These are phyloP conservation scores for Rhinoraja longicauda DNA, from an alignment of 2,797 vertebrate species.

Conservation along the genomic window DNA sequence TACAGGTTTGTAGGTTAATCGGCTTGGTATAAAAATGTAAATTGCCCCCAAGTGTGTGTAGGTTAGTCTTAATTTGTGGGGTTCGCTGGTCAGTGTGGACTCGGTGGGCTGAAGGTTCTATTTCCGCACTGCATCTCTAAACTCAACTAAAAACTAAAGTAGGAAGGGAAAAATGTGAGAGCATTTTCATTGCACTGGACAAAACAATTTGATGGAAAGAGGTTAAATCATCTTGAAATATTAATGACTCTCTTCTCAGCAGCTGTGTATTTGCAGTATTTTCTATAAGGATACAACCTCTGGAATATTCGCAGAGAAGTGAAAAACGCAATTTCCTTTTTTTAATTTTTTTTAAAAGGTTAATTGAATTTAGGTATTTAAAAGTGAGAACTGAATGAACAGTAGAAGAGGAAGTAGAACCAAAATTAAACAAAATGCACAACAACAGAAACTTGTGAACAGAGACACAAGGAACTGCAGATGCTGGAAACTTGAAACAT, in stretches of 20 bases:
- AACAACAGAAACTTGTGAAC: too few species aligned
- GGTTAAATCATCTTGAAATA: not conserved
- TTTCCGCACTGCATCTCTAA: too few species aligned
- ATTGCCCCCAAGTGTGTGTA: too few species aligned
- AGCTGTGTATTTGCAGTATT: not conserved
- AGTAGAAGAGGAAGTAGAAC: not conserved
- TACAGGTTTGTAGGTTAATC: too few species aligned
- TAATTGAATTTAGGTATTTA: not conserved
- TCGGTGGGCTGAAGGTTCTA: too few species aligned
- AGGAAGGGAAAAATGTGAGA: not conserved
- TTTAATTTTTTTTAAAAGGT: not conserved
- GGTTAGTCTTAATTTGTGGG: too few species aligned
- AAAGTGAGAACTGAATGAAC: not conserved
- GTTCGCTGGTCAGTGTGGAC: too few species aligned
- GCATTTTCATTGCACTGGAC: not conserved
- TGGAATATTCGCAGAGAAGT: not conserved
- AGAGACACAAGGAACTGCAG: too few species aligned
- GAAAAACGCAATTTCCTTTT: not conserved
- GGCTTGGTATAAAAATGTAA: too few species aligned
- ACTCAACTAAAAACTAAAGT: not conserved
- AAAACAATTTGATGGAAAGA: not conserved
- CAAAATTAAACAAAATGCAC: not conserved
- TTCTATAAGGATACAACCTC: not conserved
- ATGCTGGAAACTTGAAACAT: too few species aligned
- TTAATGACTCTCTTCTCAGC: not conserved